Base-by-base conservation (phyloP, 92 coral and sea anemone genomes). In the Plumapathes pennacea region DNA sequence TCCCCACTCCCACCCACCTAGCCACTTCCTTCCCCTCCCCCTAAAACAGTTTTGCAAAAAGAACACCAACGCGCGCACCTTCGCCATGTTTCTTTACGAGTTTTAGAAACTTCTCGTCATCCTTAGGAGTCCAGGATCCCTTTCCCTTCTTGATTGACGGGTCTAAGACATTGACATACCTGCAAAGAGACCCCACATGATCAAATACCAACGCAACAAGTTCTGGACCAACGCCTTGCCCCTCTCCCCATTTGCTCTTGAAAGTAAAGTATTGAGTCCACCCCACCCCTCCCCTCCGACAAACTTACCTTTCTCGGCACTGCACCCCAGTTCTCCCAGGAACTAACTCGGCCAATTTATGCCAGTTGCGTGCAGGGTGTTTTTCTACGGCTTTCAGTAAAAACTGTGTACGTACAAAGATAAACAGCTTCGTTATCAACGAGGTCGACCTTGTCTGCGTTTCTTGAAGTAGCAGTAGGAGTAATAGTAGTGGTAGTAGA, bases 301-400 rank as follows among this genome's bases (percentile, higher is more conserved):
- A 39, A n/a, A 62, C 78, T 46, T 5, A 94, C 99, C 99, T 78
- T 66, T 94, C 99, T 42, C 99, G 69, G 34, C 96, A 84, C 64
- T 94, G 99, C 15, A 96, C 72, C 18, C 96, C 99, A 25, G 99
- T 84, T 27, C 99, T 62, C 33, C 89, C 83, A n/a, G 94, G 88
- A 21, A 94, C 72, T 31, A 43, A 22, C 45, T 77, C 83, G 6
- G 89, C 74, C 32, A 94, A 41, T 29, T 40, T 74, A 50, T 65
- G 58, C 98, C 98, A 92, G 74, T 85, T 83, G 8, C 48, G 34
- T 31, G 72, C 26, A 3, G 95, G 95, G 57, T 45, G 50, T 44
- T 66, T 60, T 22, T 59, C 65, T 19, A 82, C 69, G 18, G 85
- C 90, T 34, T 58, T 71, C 44, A 56, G 72, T 21, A 84, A 67